Percentiles rank a stretch among this genome's conserved stretches.
Conservation (phyloP, 2,797 vertebrate genomes). For the Phoxinus dragarum region DNA sequence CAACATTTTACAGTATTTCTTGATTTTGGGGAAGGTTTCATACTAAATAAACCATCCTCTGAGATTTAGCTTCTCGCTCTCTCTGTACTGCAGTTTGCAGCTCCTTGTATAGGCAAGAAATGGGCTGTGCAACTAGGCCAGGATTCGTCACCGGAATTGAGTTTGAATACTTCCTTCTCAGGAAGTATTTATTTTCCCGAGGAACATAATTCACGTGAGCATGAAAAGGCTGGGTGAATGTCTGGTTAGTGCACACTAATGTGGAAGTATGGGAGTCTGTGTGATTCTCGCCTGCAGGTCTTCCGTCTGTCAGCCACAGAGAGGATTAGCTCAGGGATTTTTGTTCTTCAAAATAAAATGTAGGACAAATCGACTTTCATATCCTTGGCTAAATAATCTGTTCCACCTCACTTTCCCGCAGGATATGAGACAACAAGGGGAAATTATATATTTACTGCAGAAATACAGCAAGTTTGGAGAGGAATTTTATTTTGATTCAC, state of each 20-base stretch:
- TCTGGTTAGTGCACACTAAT: conserved; percentile 52
- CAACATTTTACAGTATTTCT: conserved; percentile 60
- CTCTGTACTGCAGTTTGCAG: conserved; percentile 44
- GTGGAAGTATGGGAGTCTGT: conserved; percentile 41
- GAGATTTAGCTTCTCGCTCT: conserved; percentile 64
- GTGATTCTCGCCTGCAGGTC: conserved; percentile 28
- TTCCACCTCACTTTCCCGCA: conserved; percentile 44
- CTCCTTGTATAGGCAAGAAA: conserved; percentile 9
- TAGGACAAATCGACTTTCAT: conserved; percentile 54
- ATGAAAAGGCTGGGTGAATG: conserved; percentile 46
- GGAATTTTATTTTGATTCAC: conserved; percentile 28
- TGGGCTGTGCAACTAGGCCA: conserved; percentile 25
- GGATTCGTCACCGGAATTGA: conserved; percentile 42
- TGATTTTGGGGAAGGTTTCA: conserved; percentile 57
- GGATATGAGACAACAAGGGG: conserved; percentile 26
- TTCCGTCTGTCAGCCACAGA: conserved; percentile 38
- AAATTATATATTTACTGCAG: conserved; percentile 40
- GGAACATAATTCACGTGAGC: conserved; percentile 37
- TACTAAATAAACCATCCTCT: conserved; percentile 69
- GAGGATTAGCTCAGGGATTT: conserved; percentile 52
- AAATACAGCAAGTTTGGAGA: conserved; percentile 12
- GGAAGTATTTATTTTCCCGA: conserved; percentile 42
- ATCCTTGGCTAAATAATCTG: conserved; percentile 57
- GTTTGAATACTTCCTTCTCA: conserved; percentile 41
- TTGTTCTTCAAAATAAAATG: conserved; percentile 57